A percentile compares a stretch with the other conserved stretches of the same genome.
These are phyloP conservation scores for Tribolium freemani DNA, from an alignment of 2,888 invertebrate genomes.

Conservation along the genomic window DNA sequence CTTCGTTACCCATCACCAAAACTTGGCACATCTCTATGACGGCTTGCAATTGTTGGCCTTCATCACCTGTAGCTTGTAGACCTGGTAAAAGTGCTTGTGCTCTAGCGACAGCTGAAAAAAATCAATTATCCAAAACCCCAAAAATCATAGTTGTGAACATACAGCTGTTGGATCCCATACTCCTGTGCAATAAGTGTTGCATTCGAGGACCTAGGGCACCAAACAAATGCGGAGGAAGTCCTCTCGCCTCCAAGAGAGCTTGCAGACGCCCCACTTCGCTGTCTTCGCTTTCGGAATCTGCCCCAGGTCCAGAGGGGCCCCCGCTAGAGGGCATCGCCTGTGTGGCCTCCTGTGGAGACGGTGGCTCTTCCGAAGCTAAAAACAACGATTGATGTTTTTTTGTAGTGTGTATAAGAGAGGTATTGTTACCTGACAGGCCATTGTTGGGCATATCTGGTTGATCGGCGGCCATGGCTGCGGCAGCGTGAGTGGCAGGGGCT, in stretches of 20 bases:
- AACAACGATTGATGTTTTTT: not conserved
- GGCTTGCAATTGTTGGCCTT: constrained; percentile 95
- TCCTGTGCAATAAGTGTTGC: constrained; percentile 95
- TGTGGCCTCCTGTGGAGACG: constrained; percentile 66
- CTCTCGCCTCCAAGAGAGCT: constrained; percentile 93
- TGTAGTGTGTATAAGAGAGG: not conserved
- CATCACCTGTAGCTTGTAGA: constrained; percentile 93
- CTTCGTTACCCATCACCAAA: constrained; percentile 99
- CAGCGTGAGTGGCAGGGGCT: constrained; percentile 55
- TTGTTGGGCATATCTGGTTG: constrained; percentile 65
- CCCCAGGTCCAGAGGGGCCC: constrained; percentile 66
- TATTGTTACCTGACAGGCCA: constrained; percentile 62
- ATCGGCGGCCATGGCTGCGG: constrained; percentile 65
- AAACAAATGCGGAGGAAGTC: constrained; percentile 96
- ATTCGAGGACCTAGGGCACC: constrained; percentile 96
- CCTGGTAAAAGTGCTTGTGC: constrained; percentile 94
- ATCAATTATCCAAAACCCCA: constrained; percentile 31
- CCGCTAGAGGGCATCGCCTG: constrained; percentile 63
- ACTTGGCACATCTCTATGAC: constrained; percentile 99
- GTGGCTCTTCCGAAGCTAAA: constrained; percentile 64
- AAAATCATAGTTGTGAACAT: constrained; percentile 56
- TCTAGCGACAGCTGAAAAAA: constrained; percentile 78
- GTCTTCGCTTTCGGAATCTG: constrained; percentile 87
- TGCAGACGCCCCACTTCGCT: constrained; percentile 96
- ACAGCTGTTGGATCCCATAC: constrained; percentile 90